phyloP scores from a whole-genome alignment of 2,888 invertebrate genomes.

The Tiliacea aurago region DNA sequence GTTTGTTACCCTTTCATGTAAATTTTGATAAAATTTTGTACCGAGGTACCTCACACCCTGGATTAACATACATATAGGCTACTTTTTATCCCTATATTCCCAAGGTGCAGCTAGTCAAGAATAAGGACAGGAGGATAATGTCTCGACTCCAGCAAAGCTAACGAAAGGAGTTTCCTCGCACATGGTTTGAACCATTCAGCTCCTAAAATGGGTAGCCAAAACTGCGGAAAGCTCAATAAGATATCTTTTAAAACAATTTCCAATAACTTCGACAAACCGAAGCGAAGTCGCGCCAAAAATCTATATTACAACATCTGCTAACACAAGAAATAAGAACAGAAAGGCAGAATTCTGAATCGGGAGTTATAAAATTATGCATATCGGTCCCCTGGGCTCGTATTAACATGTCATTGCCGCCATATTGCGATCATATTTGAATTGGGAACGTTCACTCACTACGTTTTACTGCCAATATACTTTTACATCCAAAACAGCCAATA shows the following conservation, averaged over 20 bases:
- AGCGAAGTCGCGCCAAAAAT: slow-evolving; percentile 48
- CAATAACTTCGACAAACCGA: slow-evolving; percentile 46
- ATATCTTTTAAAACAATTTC: slow-evolving; percentile 39
- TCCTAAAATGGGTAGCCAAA: slow-evolving; percentile 7
- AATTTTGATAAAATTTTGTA: too few relatives aligned
- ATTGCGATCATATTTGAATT: slow-evolving; percentile 87
- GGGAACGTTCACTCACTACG: slow-evolving; percentile 75
- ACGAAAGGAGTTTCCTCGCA: background rate
- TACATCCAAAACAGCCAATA: slow-evolving; percentile 56
- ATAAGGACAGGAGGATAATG: too few relatives aligned
- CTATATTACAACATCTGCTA: slow-evolving; percentile 59
- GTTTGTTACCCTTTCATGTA: too few relatives aligned
- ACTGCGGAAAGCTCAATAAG: slow-evolving; percentile 19
- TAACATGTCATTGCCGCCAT: slow-evolving; percentile 89
- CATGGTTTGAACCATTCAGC: background rate
- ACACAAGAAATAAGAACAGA: slow-evolving; percentile 60
- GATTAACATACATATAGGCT: too few relatives aligned
- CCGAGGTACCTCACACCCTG: too few relatives aligned
- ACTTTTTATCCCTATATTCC: too few relatives aligned
- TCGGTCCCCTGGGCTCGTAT: slow-evolving; percentile 83
- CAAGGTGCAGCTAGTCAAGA: too few relatives aligned
- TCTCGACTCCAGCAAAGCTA: background rate
- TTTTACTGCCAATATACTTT: slow-evolving; percentile 57
- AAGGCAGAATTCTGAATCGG: slow-evolving; percentile 68
- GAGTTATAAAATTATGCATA: slow-evolving; percentile 88